These are phyloP conservation scores for Heliconius nattereri DNA, from an alignment of 1,140 invertebrate species.

Conservation along the genomic window DNA sequence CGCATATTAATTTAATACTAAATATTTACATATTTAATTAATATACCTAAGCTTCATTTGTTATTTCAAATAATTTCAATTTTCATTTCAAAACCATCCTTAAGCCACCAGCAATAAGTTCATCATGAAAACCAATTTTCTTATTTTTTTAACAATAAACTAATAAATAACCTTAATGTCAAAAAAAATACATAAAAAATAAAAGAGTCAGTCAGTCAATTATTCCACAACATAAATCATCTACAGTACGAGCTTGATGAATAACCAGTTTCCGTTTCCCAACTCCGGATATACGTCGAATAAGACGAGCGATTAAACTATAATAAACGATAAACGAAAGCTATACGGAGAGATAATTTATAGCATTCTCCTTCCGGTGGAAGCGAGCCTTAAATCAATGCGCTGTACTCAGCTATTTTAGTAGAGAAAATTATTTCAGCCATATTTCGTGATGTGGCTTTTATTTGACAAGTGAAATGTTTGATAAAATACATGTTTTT, in stretches of 20 bases:
- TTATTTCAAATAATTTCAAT: no score
- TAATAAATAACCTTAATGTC: neutral
- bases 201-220: neutral
- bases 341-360: conserved; percentile 7
- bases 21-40: no score
- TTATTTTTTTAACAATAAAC: no score
- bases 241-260: neutral
- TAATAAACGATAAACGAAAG: conserved; percentile 14
- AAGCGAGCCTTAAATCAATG: conserved; percentile 1
- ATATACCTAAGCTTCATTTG: no score
- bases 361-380: neutral
- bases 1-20: no score
- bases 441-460: neutral
- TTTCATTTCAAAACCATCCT: no score
- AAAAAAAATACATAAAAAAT: neutral
- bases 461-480: neutral
- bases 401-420: neutral
- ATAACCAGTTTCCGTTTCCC: conserved; percentile 7
- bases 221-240: neutral
- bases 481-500: neutral
- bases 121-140: no score
- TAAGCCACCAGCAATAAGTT: no score
- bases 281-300: conserved; percentile 6
- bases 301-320: conserved; percentile 12
- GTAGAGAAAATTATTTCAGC: neutral